These are phyloP conservation scores for Endotricha flammealis DNA, from an alignment of 2,888 invertebrate species.

Conservation along the genomic window DNA sequence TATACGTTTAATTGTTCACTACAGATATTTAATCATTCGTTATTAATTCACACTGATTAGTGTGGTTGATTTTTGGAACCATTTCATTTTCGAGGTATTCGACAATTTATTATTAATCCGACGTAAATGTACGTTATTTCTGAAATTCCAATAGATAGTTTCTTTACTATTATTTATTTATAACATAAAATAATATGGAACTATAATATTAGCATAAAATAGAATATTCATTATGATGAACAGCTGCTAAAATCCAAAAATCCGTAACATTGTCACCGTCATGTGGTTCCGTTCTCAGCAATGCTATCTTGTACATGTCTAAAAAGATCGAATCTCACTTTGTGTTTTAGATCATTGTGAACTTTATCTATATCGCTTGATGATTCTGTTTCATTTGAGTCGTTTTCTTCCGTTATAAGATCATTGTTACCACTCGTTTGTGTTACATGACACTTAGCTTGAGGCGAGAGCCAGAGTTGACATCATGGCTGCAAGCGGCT, in stretches of 20 bases:
- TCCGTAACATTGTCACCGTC: slow-evolving; percentile 22
- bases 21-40: too few species aligned
- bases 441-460: slow-evolving; percentile 23
- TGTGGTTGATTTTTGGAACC: too few species aligned
- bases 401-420: slow-evolving; percentile 7
- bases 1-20: too few species aligned
- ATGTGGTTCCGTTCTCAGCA: slow-evolving; percentile 25
- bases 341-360: slow-evolving; percentile 6
- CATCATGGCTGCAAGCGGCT: slow-evolving; percentile 23
- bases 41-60: too few species aligned
- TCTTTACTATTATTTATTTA: too few species aligned
- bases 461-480: slow-evolving; percentile 22
- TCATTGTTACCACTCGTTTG: slow-evolving; percentile 6
- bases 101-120: too few species aligned
- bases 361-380: slow-evolving; percentile 8
- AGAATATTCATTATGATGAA: slow-evolving; percentile 7
- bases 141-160: too few species aligned
- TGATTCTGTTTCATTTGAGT: slow-evolving; percentile 11
- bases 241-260: slow-evolving; percentile 24
- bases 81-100: too few species aligned
- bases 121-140: too few species aligned
- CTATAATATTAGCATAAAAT: slow-evolving; percentile 9
- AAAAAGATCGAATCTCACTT: slow-evolving; percentile 8
- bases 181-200: too few species aligned
- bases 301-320: slow-evolving; percentile 10